Base-by-base conservation (phyloP, 1,140 invertebrate genomes). In the Lethrus apterus region DNA sequence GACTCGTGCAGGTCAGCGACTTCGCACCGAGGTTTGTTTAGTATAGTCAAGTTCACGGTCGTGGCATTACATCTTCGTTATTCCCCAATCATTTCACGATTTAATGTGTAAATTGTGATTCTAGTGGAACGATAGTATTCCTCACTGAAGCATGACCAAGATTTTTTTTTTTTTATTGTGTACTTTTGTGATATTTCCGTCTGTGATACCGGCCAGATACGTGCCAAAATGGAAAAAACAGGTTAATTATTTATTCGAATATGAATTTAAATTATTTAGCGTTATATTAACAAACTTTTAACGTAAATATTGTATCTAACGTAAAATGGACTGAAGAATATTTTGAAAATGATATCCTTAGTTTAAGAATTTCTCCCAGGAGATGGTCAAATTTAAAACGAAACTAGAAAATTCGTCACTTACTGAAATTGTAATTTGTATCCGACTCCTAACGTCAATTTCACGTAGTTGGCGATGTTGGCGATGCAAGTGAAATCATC, bases 211-310 rank as follows among this genome's bases (percentile, higher is more conserved):
- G 41, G 69, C 70, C 10, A 79, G 77, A 62, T 81, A 83, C 60
- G 72, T 86, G 33, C 84, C 85, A 2, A 83, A 86, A 60, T 88
- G 85, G 85, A 88, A 87, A 62, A 85, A 86, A 63, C 78, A 81
- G 70, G 81, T 81, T 55, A 58, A 65, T 64, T 57, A 51, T 46
- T 38, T 44, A 19, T 30, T 40, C 35, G 24, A n/a, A 26, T 26
- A 26, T 7, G 24, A 7, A 26, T 26, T n/a, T 26, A 26, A 26
- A 7, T 26, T 7, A 26, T 5, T 26, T 26, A 26, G n/a, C 7
- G 5, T 26, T 26, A 26, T n/a, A n/a, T n/a, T n/a, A n/a, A n/a
- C n/a, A n/a, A n/a, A n/a, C n/a, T n/a, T n/a, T n/a, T n/a, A n/a
- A n/a, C n/a, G n/a, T n/a, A n/a, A n/a, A n/a, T n/a, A n/a, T n/a